phyloP scores from a whole-genome alignment of 2,888 invertebrate genomes.

The Tinea pellionella region DNA sequence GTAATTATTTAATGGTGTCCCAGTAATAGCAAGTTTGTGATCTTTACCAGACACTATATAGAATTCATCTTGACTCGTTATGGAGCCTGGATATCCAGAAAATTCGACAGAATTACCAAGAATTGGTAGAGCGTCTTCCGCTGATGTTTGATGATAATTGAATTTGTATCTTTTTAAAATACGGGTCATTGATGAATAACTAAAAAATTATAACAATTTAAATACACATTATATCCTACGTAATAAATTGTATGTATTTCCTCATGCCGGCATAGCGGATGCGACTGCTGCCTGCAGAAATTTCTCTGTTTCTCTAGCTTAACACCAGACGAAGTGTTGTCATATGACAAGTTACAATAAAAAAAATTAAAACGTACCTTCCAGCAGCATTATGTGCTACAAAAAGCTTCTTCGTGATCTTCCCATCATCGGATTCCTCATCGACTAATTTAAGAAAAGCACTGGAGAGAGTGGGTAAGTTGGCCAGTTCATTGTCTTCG shows the following conservation, averaged over 20 bases:
- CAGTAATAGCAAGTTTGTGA: conserved; percentile 74
- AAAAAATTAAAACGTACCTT: conserved; percentile 42
- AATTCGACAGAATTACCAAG: conserved; percentile 79
- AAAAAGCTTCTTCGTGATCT: conserved; percentile 64
- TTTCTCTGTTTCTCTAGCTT: no score
- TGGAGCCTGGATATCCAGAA: conserved; percentile 85
- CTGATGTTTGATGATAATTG: conserved; percentile 73
- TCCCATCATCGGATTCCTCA: conserved; percentile 45
- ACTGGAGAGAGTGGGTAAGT: conserved; percentile 62
- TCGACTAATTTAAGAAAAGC: conserved; percentile 73
- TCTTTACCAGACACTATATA: conserved; percentile 74
- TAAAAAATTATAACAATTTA: no score
- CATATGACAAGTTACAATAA: no score
- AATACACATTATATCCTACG: no score
- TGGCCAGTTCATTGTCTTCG: conserved; percentile 33
- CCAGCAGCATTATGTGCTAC: conserved; percentile 86
- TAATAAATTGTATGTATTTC: no score
- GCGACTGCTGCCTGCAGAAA: no score
- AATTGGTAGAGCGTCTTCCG: conserved; percentile 56
- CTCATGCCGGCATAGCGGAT: no score
- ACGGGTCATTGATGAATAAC: conserved; percentile 84
- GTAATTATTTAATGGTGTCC: conserved; percentile 82
- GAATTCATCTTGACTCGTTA: conserved; percentile 87
- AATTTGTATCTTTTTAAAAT: conserved; percentile 88
- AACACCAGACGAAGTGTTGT: no score